Evolutionary conservation across 2,888 invertebrate species (phyloP), one percentile per base, ranked within the genome.

Genomic region (Notodonta ziczac): DNA sequence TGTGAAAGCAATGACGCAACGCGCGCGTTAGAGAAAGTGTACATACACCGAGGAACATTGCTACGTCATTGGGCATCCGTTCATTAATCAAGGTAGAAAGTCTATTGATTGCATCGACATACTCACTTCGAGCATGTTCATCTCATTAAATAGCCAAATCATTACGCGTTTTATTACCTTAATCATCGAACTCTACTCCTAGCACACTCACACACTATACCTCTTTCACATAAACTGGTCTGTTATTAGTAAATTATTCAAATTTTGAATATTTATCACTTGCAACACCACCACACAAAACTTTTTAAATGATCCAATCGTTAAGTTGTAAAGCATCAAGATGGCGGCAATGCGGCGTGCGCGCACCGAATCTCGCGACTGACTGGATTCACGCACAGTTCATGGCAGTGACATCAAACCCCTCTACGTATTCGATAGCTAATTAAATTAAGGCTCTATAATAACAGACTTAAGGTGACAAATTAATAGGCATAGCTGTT

Each of bases 41-140:
- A 80, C 76, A 75, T 77, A 80, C 32, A 57, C n/a, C 69, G 65
- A 76, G 76, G 73, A 73, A 73, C 75, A 81, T 65, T 83, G 80
- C 81, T 77, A 76, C 78, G 81, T 82, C 86, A 87, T 78, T 77
- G 75, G 64, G 76, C 80, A 78, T 76, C 80, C 79, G 83, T 82
- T 83, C 83, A 85, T 85, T 88, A 85, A 83, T 82, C 85, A 84
- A 81, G 77, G 76, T 87, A 89, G 89, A 90, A 90, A 90, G 89
- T 88, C 84, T 80, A 86, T 85, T 78, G 82, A 83, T 77, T 74
- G 62, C 74, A 78, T 77, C 73, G 68, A 72, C 68, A 78, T 60
- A 78, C 59, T 64, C 68, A 70, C 64, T 73, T 65, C 60, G 67
- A 59, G 70, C 67, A 59, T 67, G 63, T 73, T 67, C 50, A 67